Evolutionary conservation across 2,797 vertebrate genomes (phyloP).

Genomic region (Myiotriccus ornatus): DNA sequence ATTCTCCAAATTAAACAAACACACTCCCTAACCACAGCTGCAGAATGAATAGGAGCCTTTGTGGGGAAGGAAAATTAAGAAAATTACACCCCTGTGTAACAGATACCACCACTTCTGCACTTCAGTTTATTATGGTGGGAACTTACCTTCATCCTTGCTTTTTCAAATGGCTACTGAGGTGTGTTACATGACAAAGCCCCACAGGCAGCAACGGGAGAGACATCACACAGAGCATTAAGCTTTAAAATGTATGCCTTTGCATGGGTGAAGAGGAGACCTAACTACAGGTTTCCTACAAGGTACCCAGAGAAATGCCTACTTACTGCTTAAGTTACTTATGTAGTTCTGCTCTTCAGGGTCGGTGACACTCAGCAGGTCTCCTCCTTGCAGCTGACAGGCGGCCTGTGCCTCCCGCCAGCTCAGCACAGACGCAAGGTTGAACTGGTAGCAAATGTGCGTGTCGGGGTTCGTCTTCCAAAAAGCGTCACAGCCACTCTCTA

Average conservation of each 20-base stretch:
- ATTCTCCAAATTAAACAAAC: neutral
- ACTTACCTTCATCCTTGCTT: neutral
- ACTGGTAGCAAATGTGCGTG: constrained; percentile 87
- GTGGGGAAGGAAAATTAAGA: neutral
- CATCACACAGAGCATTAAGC: neutral
- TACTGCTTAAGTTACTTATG: constrained; percentile 81
- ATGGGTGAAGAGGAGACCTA: neutral
- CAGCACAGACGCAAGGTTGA: constrained; percentile 86
- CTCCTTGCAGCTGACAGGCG: constrained; percentile 88
- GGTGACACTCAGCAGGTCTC: constrained; percentile 86
- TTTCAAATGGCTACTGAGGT: neutral
- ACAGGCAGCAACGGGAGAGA: neutral
- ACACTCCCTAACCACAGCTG: neutral
- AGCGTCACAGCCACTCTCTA: constrained; percentile 78
- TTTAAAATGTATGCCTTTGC: neutral
- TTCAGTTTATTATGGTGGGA: neutral
- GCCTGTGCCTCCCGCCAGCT: constrained; percentile 87
- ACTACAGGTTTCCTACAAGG: neutral
- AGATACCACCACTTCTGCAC: neutral
- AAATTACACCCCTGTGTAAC: neutral
- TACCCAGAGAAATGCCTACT: constrained; percentile 32
- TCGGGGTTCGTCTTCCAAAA: constrained; percentile 85
- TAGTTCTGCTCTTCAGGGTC: constrained; percentile 83
- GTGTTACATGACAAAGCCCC: neutral
- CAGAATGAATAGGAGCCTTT: neutral